Evolutionary conservation across 37 sponge, comb jelly and placozoan genomes (phyloP).

Genomic region (Ianthella basta): DNA sequence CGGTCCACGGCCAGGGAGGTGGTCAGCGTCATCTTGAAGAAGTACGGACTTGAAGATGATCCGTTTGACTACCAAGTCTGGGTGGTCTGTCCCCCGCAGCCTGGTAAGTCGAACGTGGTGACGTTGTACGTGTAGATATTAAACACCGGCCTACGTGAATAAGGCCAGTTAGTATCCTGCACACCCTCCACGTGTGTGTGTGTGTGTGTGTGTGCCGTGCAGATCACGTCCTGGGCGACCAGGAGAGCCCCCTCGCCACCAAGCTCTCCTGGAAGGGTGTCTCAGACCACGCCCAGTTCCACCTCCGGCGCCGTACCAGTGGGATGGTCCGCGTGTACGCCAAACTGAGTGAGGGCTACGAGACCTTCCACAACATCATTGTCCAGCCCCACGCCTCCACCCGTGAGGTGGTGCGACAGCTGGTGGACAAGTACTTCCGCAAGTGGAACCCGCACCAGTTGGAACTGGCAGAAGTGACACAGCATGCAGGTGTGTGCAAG

Average conservation of each 20-base stretch:
- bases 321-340: conserved; percentile 62
- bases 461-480: conserved; percentile 33
- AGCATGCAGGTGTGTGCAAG: conserved; percentile 28
- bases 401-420: conserved; percentile 31
- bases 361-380: conserved; percentile 59
- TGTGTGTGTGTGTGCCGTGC: background rate
- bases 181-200: background rate
- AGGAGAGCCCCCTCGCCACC: conserved; percentile 31
- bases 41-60: conserved; percentile 39
- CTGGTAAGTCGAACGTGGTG: too few relatives aligned
- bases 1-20: conserved; percentile 52
- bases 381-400: conserved; percentile 44
- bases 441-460: conserved; percentile 13
- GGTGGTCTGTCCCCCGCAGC: conserved; percentile 3
- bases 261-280: conserved; percentile 3
- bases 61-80: conserved; percentile 53
- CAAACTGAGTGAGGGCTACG: conserved; percentile 25
- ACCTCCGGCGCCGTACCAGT: conserved; percentile 34
- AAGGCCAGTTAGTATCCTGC: background rate
- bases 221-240: conserved; percentile 33
- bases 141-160: background rate
- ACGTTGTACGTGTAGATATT: too few relatives aligned
- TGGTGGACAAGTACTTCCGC: conserved; percentile 3
- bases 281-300: conserved; percentile 19
- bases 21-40: conserved; percentile 51